Conservation (phyloP, 2,888 invertebrate genomes). For the Platynereis dumerilii region DNA sequence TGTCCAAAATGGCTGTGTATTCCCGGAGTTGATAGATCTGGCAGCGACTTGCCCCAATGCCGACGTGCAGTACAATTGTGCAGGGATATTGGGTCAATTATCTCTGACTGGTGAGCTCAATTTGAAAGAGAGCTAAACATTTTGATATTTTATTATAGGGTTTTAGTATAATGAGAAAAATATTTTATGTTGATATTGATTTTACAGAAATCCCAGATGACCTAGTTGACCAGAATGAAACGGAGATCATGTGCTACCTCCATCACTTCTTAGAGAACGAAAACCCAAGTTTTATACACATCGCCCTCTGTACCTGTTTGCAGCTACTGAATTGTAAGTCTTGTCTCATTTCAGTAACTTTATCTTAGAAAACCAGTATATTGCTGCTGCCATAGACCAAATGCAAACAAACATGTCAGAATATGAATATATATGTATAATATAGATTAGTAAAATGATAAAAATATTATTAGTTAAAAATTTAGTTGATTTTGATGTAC, state of each 20-base stretch:
- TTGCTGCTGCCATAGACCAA: no score
- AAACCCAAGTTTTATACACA: conserved; percentile 49
- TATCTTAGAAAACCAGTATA: no score
- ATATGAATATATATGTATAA: no score
- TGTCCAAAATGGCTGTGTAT: conserved; percentile 42
- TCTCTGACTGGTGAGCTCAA: conserved; percentile 44
- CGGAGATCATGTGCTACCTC: conserved; percentile 47
- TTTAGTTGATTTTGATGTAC: no score
- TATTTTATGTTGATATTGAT: neutral
- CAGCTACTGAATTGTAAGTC: conserved; percentile 37
- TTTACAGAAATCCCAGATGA: conserved; percentile 45
- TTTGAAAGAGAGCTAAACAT: no score
- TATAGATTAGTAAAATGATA: no score
- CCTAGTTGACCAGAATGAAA: conserved; percentile 39
- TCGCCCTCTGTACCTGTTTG: conserved; percentile 53
- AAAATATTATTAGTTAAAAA: no score
- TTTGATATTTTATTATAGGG: no score
- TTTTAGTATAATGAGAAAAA: no score
- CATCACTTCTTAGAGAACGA: conserved; percentile 46
- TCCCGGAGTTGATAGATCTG: conserved; percentile 45
- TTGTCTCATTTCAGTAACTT: no score
- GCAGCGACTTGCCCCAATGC: conserved; percentile 42
- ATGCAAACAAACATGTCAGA: no score
- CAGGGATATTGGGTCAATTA: conserved; percentile 51
- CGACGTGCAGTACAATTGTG: conserved; percentile 56